Base-by-base conservation (phyloP, 2,888 invertebrate genomes). In the Polymixis flavicincta region DNA sequence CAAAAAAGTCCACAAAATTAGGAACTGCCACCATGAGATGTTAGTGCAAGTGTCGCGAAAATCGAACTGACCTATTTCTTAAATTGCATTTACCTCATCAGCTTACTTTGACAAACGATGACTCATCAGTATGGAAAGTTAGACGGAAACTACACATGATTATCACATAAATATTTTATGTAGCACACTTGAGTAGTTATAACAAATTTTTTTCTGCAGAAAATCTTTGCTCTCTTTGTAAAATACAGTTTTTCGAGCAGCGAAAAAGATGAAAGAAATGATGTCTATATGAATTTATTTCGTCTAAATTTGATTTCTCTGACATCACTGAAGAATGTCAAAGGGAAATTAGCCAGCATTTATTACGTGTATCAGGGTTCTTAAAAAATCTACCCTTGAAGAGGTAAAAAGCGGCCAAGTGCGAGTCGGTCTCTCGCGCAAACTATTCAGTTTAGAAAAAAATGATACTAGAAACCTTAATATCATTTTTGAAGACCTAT, bases 281-380 rank as follows among this genome's bases (percentile, higher is more conserved):
- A 48, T 50, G 59, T 69, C 28, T 69, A n/a, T 60, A 60, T 69
- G 32, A 69, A 60, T 60, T 50, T 48, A 69, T 50, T 69, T 69
- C 37, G 48, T 59, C 69, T 50, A 70, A 66, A n/a, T 52, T 7
- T 66, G 19, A 54, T 66, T 66, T 66, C n/a, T 52, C 65, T 65
- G 50, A 59, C 9, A 45, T 63, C 63, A 63, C 42, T 55, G 66
- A 54, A 37, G 52, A 66, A 52, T 67, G 8, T 37, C 67, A 25
- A 54, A 67, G 67, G 13, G 37, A 37, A 42, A 57, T 48, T 74
- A 68, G 73, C 28, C 73, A 69, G 69, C 52, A 69, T 72, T 54
- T 69, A n/a, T n/a, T n/a, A n/a, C n/a, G n/a, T n/a, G n/a, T n/a
- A n/a, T n/a, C n/a, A n/a, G n/a, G n/a, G n/a, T n/a, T n/a, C n/a